Evolutionary conservation across 2,888 invertebrate genomes (phyloP).

Genomic region (Melieria omissa): DNA sequence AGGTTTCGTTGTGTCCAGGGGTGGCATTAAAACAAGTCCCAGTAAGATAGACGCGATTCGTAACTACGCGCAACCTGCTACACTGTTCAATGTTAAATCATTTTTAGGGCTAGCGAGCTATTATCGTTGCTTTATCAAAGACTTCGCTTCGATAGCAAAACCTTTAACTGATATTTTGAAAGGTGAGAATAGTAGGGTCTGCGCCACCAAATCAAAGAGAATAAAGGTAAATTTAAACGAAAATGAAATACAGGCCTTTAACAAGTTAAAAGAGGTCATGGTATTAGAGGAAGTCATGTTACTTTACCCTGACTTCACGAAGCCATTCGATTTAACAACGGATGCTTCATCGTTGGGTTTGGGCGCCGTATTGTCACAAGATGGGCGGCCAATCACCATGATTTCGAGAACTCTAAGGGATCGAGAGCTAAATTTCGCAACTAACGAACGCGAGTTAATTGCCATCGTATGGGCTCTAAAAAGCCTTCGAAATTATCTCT

Average conservation of each 20-base stretch:
- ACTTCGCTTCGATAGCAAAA: conserved; percentile 39
- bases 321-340: conserved; percentile 39
- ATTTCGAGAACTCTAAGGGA: too few relatives aligned
- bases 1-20: conserved; percentile 1
- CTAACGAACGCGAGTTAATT: too few relatives aligned
- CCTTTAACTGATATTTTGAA: conserved; percentile 43
- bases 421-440: too few relatives aligned
- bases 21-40: conserved; percentile 3
- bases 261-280: conserved; percentile 36
- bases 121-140: conserved; percentile 25
- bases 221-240: conserved; percentile 31
- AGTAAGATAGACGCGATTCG: conserved; percentile 5
- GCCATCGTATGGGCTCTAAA: too few relatives aligned
- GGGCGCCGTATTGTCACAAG: too few relatives aligned
- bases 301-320: conserved; percentile 39
- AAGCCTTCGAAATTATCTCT: too few relatives aligned
- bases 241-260: conserved; percentile 35
- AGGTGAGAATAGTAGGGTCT: conserved; percentile 44
- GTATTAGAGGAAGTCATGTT: conserved; percentile 36
- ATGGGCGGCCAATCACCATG: too few relatives aligned
- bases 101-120: conserved; percentile 18
- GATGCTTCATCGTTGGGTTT: too few relatives aligned
- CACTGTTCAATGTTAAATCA: conserved; percentile 13
- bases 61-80: conserved; percentile 13
- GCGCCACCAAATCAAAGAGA: conserved; percentile 39